Base-by-base conservation (phyloP, 2,113 vertebrate species). In the Rhodinocichla rosea region DNA sequence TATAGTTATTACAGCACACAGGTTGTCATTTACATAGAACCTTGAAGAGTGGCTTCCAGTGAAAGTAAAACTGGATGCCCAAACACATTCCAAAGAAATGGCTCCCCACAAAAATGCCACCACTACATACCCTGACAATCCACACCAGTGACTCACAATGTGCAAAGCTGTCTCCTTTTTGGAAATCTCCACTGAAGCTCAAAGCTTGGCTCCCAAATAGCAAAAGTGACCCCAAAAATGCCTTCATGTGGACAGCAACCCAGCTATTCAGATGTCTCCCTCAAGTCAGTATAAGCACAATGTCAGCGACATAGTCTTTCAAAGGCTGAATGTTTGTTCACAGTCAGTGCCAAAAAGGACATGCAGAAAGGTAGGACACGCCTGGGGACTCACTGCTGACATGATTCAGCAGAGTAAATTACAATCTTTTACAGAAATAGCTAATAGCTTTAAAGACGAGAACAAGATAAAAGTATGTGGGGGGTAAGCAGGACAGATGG, bases 401-500 rank as follows among this genome's bases (percentile, higher is more conserved):
- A 59, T 83, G 59, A 85, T 52, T 95, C 76, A 88, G 60, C 47
- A 80, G 47, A 70, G 39, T 80, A 90, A 92, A 83, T 52, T 19
- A 60, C 68, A 81, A 6, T 18, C 24, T 86, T 47, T 80, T 63
- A 62, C 27, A 71, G 64, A 90, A 96, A 90, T 67, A 89, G 35
- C 64, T 74, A 90, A 94, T 52, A 89, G 30, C 57, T 74, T 89
- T 86, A 63, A 87, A 74, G 56, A 81, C 0, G 0, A 94, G 65
- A 92, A 81, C 62, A 73, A 89, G 55, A 92, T 39, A 63, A 81
- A 90, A 92, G 62, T 20, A 7, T 53, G 90, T 63, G 76, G 83
- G 65, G 59, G 49, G 40, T 49, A 89, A 86, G 49, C 64, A 83
- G 90, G 92, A 95, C 90, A 96, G 92, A 96, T 96, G 92, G 88